Evolutionary conservation across 2,797 vertebrate species (phyloP).

Genomic region (Melanotaenia boesemani): DNA sequence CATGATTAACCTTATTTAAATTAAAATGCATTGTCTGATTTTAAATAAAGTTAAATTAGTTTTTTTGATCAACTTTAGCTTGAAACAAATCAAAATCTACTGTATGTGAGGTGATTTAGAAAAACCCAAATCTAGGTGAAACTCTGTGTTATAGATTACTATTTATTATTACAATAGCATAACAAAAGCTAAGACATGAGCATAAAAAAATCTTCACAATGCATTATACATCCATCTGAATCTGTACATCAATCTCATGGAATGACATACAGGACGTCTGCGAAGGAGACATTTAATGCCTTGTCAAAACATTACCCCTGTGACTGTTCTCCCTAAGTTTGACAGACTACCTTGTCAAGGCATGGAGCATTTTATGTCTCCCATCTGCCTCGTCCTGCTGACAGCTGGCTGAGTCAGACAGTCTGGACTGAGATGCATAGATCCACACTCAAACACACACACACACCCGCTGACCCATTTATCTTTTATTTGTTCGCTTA

Average conservation of each 20-base stretch:
- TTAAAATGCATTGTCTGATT: no score
- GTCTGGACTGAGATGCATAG: slow-evolving; percentile 63
- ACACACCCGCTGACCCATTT: slow-evolving; percentile 68
- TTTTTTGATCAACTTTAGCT: slow-evolving; percentile 23
- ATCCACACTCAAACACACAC: slow-evolving; percentile 53
- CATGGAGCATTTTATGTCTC: slow-evolving; percentile 77
- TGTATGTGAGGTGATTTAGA: neutral
- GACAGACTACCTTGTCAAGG: slow-evolving; percentile 83
- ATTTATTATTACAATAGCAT: slow-evolving; percentile 17
- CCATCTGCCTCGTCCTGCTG: slow-evolving; percentile 78
- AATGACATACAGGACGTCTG: slow-evolving; percentile 80
- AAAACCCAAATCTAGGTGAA: no score
- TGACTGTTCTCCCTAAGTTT: slow-evolving; percentile 82
- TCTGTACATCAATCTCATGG: slow-evolving; percentile 76
- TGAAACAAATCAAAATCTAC: slow-evolving; percentile 30
- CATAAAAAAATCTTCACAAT: slow-evolving; percentile 50
- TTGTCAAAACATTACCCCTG: slow-evolving; percentile 84
- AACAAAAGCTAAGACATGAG: slow-evolving; percentile 49
- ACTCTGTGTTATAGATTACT: no score
- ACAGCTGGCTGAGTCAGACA: slow-evolving; percentile 78
- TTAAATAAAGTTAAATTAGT: no score
- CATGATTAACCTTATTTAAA: no score
- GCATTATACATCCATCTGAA: slow-evolving; percentile 78
- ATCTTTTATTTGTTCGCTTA: slow-evolving; percentile 65
- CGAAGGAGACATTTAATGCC: slow-evolving; percentile 84